Conservation (phyloP, 1,140 invertebrate species). For the Diabrotica virgifera region DNA sequence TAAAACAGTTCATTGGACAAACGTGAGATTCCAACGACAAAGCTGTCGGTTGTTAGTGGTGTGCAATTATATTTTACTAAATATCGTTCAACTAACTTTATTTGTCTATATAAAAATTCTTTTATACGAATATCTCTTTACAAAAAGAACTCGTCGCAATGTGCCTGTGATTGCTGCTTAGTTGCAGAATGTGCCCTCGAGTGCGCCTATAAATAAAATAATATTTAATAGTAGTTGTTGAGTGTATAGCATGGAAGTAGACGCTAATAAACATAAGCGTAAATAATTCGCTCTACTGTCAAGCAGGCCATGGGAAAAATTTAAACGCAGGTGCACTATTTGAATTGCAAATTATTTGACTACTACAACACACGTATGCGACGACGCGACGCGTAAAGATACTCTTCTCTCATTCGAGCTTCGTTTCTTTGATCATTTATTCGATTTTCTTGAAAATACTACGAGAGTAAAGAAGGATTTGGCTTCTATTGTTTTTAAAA, state of each 20-base stretch:
- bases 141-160: not conserved
- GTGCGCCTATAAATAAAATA: constrained; percentile 28
- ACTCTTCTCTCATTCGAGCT: constrained; percentile 9
- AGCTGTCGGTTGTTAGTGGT: too few relatives aligned
- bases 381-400: not conserved
- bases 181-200: constrained; percentile 1
- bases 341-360: constrained; percentile 37
- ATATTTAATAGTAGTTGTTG: constrained; percentile 25
- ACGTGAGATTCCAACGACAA: too few relatives aligned
- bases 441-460: too few relatives aligned
- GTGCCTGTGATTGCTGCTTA: not conserved
- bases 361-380: constrained; percentile 17
- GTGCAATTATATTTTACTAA: too few relatives aligned
- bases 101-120: too few relatives aligned
- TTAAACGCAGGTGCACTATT: constrained; percentile 41
- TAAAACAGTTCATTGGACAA: too few relatives aligned
- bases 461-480: too few relatives aligned
- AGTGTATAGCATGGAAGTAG: constrained; percentile 24
- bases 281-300: constrained; percentile 40
- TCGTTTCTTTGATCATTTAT: constrained; percentile 6
- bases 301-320: constrained; percentile 36
- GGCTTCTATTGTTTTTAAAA: too few relatives aligned
- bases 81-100: too few relatives aligned
- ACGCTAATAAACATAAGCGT: constrained; percentile 41
- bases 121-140: too few relatives aligned